These are phyloP conservation scores for Drosophila anomalipes DNA, from an alignment of 2,888 invertebrate genomes.

Conservation along the genomic window DNA sequence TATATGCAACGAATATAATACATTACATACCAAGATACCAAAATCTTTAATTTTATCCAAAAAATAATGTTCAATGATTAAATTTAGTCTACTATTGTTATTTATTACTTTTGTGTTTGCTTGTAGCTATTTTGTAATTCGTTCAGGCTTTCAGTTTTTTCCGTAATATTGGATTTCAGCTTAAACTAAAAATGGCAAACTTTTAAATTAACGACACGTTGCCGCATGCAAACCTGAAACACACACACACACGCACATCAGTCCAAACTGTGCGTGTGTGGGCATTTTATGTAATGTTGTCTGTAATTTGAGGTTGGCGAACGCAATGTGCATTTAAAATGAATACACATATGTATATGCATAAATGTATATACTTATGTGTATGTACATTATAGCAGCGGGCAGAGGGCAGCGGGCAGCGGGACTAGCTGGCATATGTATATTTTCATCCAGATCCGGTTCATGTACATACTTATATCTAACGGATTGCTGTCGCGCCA, in stretches of 20 bases:
- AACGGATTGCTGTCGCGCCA: constrained; percentile 23
- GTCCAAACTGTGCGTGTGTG: constrained; percentile 30
- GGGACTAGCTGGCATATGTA: constrained; percentile 4
- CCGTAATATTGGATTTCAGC: constrained; percentile 35
- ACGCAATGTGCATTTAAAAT: constrained; percentile 73
- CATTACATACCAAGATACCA: background rate
- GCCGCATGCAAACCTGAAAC: constrained; percentile 27
- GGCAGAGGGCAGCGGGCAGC: background rate
- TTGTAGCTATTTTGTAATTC: constrained; percentile 34
- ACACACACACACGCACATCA: constrained; percentile 26
- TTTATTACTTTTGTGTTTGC: background rate
- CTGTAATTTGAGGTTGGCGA: constrained; percentile 74
- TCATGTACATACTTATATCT: constrained; percentile 22
- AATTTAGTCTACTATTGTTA: background rate
- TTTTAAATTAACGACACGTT: constrained; percentile 66
- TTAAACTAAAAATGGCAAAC: constrained; percentile 70
- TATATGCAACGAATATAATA: background rate
- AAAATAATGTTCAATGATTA: background rate
- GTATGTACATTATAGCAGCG: constrained; percentile 2
- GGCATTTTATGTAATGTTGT: constrained; percentile 68
- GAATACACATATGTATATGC: constrained; percentile 30
- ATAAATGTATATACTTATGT: constrained; percentile 13
- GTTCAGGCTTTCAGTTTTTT: constrained; percentile 21
- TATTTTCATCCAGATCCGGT: constrained; percentile 10
- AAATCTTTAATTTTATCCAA: background rate